Evolutionary conservation across 2,888 invertebrate genomes (phyloP).

Genomic region (Ophion slaviceki): DNA sequence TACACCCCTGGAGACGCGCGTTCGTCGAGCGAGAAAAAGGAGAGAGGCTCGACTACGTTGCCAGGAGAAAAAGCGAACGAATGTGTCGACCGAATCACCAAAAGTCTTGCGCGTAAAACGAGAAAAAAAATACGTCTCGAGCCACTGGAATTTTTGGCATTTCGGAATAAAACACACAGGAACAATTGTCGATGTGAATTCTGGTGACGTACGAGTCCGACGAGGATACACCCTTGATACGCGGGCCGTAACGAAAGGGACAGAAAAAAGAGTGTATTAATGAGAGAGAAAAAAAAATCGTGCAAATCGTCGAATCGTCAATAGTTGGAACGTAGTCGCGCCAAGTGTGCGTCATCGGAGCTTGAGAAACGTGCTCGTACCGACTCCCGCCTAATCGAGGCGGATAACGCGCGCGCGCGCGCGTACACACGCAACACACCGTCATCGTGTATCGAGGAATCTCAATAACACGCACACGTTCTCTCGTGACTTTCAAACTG

Average conservation of each 20-base stretch:
- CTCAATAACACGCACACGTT: conserved; percentile 6
- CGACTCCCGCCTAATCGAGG: conserved; percentile 65
- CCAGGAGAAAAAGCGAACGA: conserved; percentile 59
- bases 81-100: background rate
- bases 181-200: background rate
- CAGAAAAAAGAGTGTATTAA: no score
- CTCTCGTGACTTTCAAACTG: conserved; percentile 63
- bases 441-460: background rate
- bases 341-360: conserved; percentile 40
- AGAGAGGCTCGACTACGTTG: conserved; percentile 49
- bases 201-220: no score
- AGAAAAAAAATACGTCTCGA: no score
- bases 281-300: background rate
- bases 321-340: conserved; percentile 2
- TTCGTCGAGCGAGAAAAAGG: conserved; percentile 26
- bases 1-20: conserved; percentile 47
- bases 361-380: conserved; percentile 62
- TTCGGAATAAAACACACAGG: background rate
- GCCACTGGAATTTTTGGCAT: no score
- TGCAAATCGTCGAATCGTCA: background rate
- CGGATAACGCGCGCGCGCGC: conserved; percentile 18
- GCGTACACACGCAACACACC: background rate
- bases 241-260: no score
- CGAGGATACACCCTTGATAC: no score
- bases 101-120: background rate